Evolutionary conservation across 2,888 invertebrate genomes (phyloP).

Genomic region (Thera obeliscata): DNA sequence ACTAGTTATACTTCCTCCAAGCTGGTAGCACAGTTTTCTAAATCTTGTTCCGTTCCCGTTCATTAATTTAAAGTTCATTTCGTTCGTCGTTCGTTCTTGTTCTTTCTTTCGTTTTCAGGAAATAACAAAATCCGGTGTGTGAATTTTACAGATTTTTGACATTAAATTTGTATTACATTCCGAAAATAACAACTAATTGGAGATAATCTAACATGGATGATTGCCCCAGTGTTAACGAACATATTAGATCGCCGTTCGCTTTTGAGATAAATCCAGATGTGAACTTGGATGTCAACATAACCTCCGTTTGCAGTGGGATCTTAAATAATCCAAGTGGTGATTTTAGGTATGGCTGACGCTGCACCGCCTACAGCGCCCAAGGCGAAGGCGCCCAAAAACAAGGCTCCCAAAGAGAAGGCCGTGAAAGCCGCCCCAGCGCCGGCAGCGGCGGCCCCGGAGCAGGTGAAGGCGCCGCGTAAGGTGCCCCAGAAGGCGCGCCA

Average conservation of each 20-base stretch:
- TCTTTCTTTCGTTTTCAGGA: constrained; percentile 76
- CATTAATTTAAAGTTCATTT: not conserved
- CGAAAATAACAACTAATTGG: constrained; percentile 51
- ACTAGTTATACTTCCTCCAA: no score
- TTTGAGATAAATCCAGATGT: constrained; percentile 67
- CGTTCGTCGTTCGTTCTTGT: constrained; percentile 37
- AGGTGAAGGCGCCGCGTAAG: constrained; percentile 79
- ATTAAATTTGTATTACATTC: constrained; percentile 33
- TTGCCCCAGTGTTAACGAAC: constrained; percentile 34
- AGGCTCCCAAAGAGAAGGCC: constrained; percentile 84
- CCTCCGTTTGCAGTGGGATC: constrained; percentile 54
- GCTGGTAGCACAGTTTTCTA: no score
- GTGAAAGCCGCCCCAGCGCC: constrained; percentile 83
- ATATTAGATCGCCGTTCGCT: constrained; percentile 54
- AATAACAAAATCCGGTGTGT: constrained; percentile 70
- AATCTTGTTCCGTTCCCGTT: constrained; percentile 14
- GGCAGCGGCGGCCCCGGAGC: constrained; percentile 77
- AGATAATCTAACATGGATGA: constrained; percentile 31
- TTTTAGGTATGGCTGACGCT: constrained; percentile 86
- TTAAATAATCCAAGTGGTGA: constrained; percentile 52
- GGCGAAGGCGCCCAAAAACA: constrained; percentile 83
- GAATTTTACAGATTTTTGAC: constrained; percentile 47
- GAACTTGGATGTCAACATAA: constrained; percentile 77
- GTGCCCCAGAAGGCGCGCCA: constrained; percentile 85
- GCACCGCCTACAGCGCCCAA: constrained; percentile 82